Percentiles rank a stretch among this genome's conserved stretches.
Conservation (phyloP, 2,797 vertebrate species). For the Tokudaia muenninki region DNA sequence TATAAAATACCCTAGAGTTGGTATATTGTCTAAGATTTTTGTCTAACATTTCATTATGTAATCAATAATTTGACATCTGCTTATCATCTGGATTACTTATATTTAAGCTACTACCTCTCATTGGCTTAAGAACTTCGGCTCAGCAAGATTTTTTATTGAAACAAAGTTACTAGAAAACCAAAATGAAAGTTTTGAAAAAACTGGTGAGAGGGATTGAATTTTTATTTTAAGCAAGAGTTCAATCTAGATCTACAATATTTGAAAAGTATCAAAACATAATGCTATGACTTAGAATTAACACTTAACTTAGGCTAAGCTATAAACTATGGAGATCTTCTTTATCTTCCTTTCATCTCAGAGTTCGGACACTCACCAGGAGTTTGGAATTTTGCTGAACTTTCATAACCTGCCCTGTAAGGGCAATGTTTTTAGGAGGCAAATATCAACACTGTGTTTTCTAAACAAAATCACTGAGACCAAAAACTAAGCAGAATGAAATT, state of each 20-base stretch:
- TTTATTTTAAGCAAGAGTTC: slow-evolving; percentile 46
- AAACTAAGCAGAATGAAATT: neutral
- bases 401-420: neutral
- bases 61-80: neutral
- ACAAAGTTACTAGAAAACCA: neutral
- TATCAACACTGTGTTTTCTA: neutral
- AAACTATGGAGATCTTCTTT: neutral
- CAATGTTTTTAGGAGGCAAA: neutral
- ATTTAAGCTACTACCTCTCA: neutral
- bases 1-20: neutral
- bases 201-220: neutral
- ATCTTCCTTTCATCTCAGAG: neutral
- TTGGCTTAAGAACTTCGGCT: slow-evolving; percentile 27
- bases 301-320: neutral
- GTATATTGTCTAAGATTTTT: neutral
- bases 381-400: neutral
- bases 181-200: slow-evolving; percentile 35
- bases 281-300: neutral
- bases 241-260: neutral
- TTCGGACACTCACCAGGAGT: neutral
- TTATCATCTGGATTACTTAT: neutral
- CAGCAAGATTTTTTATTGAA: slow-evolving; percentile 3
- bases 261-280: neutral
- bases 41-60: neutral
- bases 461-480: neutral